Conservation (phyloP, 2,113 vertebrate species). For the Dasyornis broadbenti region DNA sequence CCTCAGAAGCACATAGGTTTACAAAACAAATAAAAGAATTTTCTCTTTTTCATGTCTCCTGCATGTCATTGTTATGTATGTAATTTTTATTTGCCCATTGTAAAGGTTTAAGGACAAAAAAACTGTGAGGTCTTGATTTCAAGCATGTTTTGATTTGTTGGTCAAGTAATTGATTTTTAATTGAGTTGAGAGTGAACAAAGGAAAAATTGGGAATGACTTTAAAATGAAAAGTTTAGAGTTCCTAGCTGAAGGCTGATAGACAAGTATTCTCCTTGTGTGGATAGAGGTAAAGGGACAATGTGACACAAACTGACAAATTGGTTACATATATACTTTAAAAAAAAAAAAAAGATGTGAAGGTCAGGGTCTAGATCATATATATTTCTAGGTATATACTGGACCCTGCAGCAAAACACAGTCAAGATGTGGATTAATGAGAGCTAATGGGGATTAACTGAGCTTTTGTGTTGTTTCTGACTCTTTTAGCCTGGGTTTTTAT, state of each 20-base stretch:
- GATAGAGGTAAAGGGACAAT: neutral
- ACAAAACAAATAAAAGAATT: neutral
- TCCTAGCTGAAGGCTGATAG: neutral
- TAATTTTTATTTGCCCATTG: neutral
- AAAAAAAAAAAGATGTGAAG: neutral
- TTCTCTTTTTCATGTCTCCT: neutral
- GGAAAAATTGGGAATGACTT: neutral
- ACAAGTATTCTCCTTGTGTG: neutral
- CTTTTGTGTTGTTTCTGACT: neutral
- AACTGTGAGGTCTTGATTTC: neutral
- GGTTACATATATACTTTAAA: neutral
- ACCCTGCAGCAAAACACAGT: neutral
- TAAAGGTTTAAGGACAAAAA: neutral
- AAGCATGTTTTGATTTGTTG: neutral
- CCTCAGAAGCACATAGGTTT: fast-evolving
- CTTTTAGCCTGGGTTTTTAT: neutral
- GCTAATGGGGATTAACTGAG: neutral
- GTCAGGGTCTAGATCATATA: neutral
- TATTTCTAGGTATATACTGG: neutral
- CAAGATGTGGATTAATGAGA: neutral
- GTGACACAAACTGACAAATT: neutral
- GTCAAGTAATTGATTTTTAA: neutral
- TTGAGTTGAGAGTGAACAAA: neutral
- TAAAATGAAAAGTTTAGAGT: neutral
- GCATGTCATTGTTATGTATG: neutral